Percentiles rank a stretch among this genome's conserved stretches.
phyloP scores from a whole-genome alignment of 2,888 invertebrate species.

The Dolomedes plantarius region DNA sequence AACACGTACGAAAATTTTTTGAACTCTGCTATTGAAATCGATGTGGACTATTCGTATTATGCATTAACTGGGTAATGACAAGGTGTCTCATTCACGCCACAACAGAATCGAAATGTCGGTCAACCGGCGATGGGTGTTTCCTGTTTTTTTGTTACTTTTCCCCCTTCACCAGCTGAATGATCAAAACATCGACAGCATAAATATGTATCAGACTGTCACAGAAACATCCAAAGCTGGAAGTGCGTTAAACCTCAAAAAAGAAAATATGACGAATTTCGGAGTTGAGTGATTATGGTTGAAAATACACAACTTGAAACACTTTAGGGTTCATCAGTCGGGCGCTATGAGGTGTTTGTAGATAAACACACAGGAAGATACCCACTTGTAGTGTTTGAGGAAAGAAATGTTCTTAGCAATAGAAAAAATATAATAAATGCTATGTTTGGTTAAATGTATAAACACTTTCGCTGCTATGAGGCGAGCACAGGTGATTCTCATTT shows the following conservation, averaged over 20 bases:
- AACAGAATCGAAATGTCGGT: not conserved
- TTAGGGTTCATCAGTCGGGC: too few relatives aligned
- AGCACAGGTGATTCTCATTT: too few relatives aligned
- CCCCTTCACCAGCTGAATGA: not conserved
- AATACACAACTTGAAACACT: too few relatives aligned
- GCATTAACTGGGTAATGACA: not conserved
- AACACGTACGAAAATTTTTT: not conserved
- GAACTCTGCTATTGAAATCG: not conserved
- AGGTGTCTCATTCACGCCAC: not conserved
- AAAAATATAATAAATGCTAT: too few relatives aligned
- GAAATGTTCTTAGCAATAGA: too few relatives aligned
- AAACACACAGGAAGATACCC: too few relatives aligned
- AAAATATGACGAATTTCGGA: too few relatives aligned
- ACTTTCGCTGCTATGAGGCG: too few relatives aligned
- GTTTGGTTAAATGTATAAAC: too few relatives aligned
- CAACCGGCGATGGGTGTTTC: constrained; percentile 4
- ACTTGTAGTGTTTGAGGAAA: too few relatives aligned
- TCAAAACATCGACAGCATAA: not conserved
- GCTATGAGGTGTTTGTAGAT: too few relatives aligned
- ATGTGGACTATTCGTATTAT: not conserved
- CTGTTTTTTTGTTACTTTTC: not conserved
- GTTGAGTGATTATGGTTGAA: too few relatives aligned
- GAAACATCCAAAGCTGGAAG: not conserved
- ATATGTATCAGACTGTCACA: not conserved
- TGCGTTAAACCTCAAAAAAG: not conserved